Evolutionary conservation across 1,140 invertebrate species (phyloP).

Genomic region (Bombus impatiens): DNA sequence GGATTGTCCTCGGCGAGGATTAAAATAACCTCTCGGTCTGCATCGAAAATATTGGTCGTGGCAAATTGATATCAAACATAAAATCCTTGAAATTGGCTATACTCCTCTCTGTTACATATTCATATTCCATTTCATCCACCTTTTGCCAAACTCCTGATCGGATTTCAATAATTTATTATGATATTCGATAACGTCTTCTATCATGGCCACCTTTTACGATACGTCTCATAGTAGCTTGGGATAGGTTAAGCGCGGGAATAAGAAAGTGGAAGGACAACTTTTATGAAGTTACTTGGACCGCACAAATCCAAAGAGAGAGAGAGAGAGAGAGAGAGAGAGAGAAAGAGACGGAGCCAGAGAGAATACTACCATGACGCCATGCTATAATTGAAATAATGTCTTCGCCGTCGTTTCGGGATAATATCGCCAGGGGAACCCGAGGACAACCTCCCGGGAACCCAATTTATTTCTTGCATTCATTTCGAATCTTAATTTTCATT

Average conservation of each 20-base stretch:
- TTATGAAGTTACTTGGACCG: conserved; percentile 56
- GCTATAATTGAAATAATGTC: conserved; percentile 68
- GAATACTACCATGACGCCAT: conserved; percentile 52
- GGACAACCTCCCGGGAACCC: conserved; percentile 21
- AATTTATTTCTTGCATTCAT: conserved; percentile 71
- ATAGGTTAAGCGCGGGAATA: conserved; percentile 5
- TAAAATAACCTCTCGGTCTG: conserved; percentile 50
- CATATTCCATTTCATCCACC: conserved; percentile 11
- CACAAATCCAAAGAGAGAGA: conserved; percentile 25
- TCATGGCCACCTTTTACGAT: not conserved
- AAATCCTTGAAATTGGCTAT: conserved; percentile 59
- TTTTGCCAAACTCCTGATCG: conserved; percentile 33
- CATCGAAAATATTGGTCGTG: conserved; percentile 59
- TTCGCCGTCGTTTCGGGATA: conserved; percentile 34
- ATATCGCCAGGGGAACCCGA: conserved; percentile 23
- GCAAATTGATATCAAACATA: conserved; percentile 64
- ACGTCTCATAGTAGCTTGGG: not conserved
- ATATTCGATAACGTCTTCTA: conserved; percentile 26
- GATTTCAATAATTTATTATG: conserved; percentile 67
- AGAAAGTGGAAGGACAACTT: conserved; percentile 49
- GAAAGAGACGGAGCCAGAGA: not conserved
- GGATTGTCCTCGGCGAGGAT: conserved; percentile 37
- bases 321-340: not conserved
- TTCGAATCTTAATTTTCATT: conserved; percentile 68
- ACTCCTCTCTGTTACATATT: conserved; percentile 61